phyloP scores from a whole-genome alignment of 2,797 vertebrate species.

The Acanthurus leucopareius region DNA sequence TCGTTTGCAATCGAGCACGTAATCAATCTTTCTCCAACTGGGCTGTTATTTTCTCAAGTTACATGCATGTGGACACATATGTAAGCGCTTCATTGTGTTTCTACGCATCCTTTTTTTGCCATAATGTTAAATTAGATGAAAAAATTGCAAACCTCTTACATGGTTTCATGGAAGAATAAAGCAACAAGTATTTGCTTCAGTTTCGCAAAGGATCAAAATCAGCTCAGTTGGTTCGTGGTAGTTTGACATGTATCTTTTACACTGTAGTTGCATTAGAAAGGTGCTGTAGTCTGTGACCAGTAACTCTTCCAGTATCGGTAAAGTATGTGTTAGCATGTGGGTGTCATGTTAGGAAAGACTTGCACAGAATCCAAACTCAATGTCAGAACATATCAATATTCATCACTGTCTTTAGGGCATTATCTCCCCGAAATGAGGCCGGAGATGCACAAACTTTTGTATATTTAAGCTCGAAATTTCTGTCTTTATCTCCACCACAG shows the following conservation, averaged over 20 bases:
- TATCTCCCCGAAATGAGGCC: not conserved
- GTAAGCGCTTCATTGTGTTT: not conserved
- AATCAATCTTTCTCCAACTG: not conserved
- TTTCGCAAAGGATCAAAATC: not conserved
- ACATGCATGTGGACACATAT: not conserved
- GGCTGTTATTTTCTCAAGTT: not conserved
- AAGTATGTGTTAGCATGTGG: not conserved
- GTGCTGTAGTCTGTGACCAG: not conserved
- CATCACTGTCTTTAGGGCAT: not conserved
- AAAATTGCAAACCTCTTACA: not conserved
- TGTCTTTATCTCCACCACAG: slow-evolving; percentile 10
- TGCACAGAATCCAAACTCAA: not conserved
- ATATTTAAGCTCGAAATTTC: slow-evolving; percentile 12
- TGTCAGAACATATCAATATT: not conserved
- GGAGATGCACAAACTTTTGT: not conserved
- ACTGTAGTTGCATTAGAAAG: not conserved
- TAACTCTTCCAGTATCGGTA: not conserved
- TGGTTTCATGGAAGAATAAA: not conserved
- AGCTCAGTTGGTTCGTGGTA: too few species aligned
- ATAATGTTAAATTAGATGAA: not conserved
- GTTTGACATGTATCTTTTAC: not conserved
- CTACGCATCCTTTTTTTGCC: not conserved
- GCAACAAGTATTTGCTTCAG: too few species aligned
- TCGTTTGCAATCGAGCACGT: not conserved
- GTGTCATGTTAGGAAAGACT: not conserved